A percentile compares a stretch with the other conserved stretches of the same genome.
These are phyloP conservation scores for Magallana nippona DNA, from an alignment of 2,888 invertebrate species.

Conservation along the genomic window DNA sequence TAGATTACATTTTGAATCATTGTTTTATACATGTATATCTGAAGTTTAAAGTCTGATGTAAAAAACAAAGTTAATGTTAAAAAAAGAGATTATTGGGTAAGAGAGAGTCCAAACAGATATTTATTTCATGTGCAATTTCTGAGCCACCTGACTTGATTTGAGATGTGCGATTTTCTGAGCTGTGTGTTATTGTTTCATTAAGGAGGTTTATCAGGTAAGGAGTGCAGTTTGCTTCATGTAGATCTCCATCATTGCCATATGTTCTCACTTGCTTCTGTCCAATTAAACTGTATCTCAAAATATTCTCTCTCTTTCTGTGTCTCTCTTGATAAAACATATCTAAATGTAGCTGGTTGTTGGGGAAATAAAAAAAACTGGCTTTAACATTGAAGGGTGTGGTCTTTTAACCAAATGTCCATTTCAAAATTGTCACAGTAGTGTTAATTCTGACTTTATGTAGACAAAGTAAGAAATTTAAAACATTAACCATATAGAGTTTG, in stretches of 20 bases:
- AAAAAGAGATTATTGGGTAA: no score
- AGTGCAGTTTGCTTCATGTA: slow-evolving; percentile 28
- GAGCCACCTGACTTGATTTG: not conserved
- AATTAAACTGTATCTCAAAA: slow-evolving; percentile 1
- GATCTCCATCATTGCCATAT: slow-evolving; percentile 27
- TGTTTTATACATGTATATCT: no score
- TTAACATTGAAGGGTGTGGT: slow-evolving; percentile 20
- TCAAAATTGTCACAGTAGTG: not conserved
- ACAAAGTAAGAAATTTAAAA: no score
- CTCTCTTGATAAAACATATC: no score
- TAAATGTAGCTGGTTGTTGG: no score
- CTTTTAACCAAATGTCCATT: not conserved
- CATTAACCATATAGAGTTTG: no score
- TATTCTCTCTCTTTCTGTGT: slow-evolving; percentile 36
- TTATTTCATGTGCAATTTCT: slow-evolving; percentile 3
- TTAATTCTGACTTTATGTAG: no score
- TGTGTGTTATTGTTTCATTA: slow-evolving; percentile 34
- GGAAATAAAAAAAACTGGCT: not conserved
- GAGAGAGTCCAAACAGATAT: no score
- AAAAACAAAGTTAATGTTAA: no score
- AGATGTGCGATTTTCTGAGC: no score
- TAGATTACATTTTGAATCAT: no score
- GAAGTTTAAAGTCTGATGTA: no score
- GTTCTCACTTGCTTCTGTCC: slow-evolving; percentile 5
- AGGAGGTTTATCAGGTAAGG: slow-evolving; percentile 39